Base-by-base conservation (phyloP, 2,797 vertebrate species). In the Lithobates pipiens region DNA sequence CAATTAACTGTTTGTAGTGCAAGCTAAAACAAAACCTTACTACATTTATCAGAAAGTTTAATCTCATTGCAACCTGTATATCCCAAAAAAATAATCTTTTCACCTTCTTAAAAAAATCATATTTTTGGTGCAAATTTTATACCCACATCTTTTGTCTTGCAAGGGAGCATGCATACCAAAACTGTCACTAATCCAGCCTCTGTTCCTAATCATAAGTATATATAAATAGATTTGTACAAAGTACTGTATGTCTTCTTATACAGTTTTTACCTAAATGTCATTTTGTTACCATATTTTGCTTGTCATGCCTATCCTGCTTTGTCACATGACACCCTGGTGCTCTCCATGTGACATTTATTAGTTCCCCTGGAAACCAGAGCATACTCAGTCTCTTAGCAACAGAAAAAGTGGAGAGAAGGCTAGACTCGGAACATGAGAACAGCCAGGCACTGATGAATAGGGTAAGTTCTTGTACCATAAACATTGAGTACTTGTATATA, bases 321-420 rank as follows among this genome's bases (percentile, higher is more conserved):
- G 39, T 81, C 65, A 77, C 34, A 36, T 72, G 73, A 63, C 34
- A 6, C 32, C 32, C 21, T 81, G 5, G 10, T 73, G 29, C 39
- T 32, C 67, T 1, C 29, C 77, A 80, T 11, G n/a, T 80, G 84
- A 75, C 71, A 29, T 72, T 63, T 54, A 13, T 85, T 72, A 50
- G 75, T 74, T 83, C 27, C 32, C 76, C 44, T 83, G 68, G 85
- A 86, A 86, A 86, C 80, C 68, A 77, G 29, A 72, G 80, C 79
- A 42, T 86, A 34, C 75, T 34, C 13, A 46, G 78, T 86, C 25
- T 86, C 80, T 76, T 67, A 83, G 80, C 85, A 83, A 78, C 76
- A 27, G 57, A 11, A n/a, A 67, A 34, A 71, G 27, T 32, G n/a
- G 73, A 27, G 32, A 21, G 11, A 70, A 13, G 9, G 39, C 4